Evolutionary conservation across 2,797 vertebrate species (phyloP), one percentile per base, ranked within the genome.

Genomic region (Pipistrellus kuhlii): DNA sequence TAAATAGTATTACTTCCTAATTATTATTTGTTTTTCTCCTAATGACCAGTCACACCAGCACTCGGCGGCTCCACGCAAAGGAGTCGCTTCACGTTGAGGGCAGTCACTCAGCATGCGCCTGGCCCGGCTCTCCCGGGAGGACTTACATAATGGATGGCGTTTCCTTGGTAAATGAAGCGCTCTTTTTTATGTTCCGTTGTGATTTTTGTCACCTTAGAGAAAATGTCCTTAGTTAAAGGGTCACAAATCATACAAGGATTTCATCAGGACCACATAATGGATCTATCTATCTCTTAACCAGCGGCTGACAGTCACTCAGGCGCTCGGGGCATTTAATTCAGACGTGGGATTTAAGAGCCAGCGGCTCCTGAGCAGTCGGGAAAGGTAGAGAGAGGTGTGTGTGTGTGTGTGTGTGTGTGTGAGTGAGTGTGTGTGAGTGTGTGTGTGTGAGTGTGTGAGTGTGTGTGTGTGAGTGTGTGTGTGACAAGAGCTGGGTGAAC

Each of bases 151-250:
- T 68, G 46, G 0, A 7, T 95, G 90, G 68, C 6, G 5, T 14
- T 71, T 97, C 71, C 96, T 96, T 96, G 97, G 89, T 91, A 87
- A 88, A 89, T 90, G 66, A n/a, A 85, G 77, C 3, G 4, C 69
- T 66, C 82, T 83, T 95, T 90, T 82, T 90, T 86, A 95, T 77
- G 85, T 94, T 85, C 91, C 41, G 75, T 89, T 95, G 94, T 82
- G 93, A 96, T 96, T 97, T 97, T 97, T 96, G 85, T 95, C 89
- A 92, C 95, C 78, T 95, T 92, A 93, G 93, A 97, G 91, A 64
- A 90, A 95, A 88, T 92, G 73, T 86, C 55, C 53, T 77, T 90
- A 85, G 4, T 32, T 94, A 95, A 96, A 97, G 75, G 62, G 25
- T 76, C 84, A 80, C 84, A 92, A 88, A 93, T 93, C 90, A 94